These are phyloP conservation scores for Epizoanthus ramosus DNA, from an alignment of 92 coral and sea anemone genomes.

Conservation along the genomic window DNA sequence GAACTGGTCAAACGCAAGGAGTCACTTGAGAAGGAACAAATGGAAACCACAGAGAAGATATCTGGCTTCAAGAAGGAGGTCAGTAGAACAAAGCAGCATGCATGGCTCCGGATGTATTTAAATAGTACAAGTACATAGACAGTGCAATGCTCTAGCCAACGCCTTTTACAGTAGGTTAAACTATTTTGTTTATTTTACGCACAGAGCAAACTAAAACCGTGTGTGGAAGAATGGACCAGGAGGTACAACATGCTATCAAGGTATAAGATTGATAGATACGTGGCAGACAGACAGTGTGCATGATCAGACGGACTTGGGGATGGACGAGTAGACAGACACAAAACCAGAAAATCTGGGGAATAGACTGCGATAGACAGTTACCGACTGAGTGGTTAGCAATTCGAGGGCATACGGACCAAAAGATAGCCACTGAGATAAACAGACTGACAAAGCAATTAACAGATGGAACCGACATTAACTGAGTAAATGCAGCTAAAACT, in stretches of 20 bases:
- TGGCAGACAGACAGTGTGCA: neutral
- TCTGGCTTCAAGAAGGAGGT: slow-evolving; percentile 44
- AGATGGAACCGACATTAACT: neutral
- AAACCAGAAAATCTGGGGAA: neutral
- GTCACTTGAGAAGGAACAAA: slow-evolving; percentile 36
- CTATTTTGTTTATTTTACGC: neutral
- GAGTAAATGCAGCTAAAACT: neutral
- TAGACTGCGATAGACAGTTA: too few species aligned
- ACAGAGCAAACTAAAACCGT: slow-evolving; percentile 4
- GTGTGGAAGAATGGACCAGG: slow-evolving; percentile 19
- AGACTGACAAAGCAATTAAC: neutral
- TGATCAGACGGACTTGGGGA: neutral
- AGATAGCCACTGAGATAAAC: neutral
- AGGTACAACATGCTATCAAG: slow-evolving; percentile 32
- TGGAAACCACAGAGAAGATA: slow-evolving; percentile 46
- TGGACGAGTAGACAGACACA: neutral
- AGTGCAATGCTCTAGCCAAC: neutral
- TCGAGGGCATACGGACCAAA: too few species aligned
- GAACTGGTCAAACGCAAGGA: slow-evolving; percentile 34
- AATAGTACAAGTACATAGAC: too few species aligned
- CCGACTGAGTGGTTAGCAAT: too few species aligned
- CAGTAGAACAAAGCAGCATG: neutral
- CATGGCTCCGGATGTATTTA: neutral
- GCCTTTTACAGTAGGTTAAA: neutral
- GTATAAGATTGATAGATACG: slow-evolving; percentile 1